A percentile compares a stretch with the other conserved stretches of the same genome.
phyloP scores from a whole-genome alignment of 1,140 invertebrate species.

The Aphidius gifuensis region DNA sequence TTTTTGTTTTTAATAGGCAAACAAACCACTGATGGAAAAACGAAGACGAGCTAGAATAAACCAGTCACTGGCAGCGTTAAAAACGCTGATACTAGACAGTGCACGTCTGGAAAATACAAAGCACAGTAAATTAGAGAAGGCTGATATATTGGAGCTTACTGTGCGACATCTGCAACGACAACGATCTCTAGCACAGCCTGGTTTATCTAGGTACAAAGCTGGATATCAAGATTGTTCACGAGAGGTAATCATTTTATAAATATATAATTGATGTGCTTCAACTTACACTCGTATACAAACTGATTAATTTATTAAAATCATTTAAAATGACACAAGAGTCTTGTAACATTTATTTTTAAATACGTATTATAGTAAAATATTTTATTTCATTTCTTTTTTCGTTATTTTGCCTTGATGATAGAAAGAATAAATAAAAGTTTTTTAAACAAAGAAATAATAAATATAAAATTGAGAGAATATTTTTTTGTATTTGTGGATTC shows the following conservation, averaged over 20 bases:
- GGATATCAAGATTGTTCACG: slow-evolving; percentile 80
- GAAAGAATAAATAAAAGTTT: no score
- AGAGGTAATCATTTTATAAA: slow-evolving; percentile 56
- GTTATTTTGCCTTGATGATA: no score
- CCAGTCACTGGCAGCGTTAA: slow-evolving; percentile 80
- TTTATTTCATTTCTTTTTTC: no score
- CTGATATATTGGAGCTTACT: slow-evolving; percentile 89
- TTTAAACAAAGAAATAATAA: no score
- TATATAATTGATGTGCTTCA: neutral
- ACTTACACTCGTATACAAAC: no score
- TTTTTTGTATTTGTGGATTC: no score
- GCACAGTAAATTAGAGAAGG: slow-evolving; percentile 84
- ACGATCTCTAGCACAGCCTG: slow-evolving; percentile 62
- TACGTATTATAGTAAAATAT: no score
- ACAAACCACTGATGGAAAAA: slow-evolving; percentile 92
- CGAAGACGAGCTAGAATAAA: slow-evolving; percentile 84
- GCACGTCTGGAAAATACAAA: slow-evolving; percentile 69
- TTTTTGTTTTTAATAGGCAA: slow-evolving; percentile 59
- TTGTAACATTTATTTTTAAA: no score
- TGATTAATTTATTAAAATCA: no score
- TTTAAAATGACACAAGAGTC: no score
- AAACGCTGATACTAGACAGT: slow-evolving; percentile 77
- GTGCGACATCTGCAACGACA: slow-evolving; percentile 81
- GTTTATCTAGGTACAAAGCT: slow-evolving; percentile 62
- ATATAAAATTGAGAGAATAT: no score